phyloP scores from a whole-genome alignment of 2,888 invertebrate genomes.

The Nasonia oneida region DNA sequence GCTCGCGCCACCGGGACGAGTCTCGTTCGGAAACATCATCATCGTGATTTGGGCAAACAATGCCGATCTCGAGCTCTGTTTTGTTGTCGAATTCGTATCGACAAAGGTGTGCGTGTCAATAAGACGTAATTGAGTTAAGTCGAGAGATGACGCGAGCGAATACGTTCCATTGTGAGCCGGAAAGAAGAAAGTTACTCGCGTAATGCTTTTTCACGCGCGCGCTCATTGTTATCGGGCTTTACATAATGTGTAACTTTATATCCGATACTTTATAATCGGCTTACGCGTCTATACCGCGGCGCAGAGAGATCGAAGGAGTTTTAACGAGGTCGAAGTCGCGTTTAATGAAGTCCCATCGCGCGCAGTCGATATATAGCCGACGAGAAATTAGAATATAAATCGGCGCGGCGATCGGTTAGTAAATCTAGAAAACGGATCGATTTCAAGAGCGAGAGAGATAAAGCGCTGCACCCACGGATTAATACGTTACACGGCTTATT shows the following conservation, averaged over 20 bases:
- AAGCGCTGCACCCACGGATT: neutral
- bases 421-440: slow-evolving; percentile 22
- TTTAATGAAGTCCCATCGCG: too few relatives aligned
- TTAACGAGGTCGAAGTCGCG: too few relatives aligned
- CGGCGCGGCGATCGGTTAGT: neutral
- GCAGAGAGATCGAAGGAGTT: too few relatives aligned
- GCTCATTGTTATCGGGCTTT: neutral
- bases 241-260: neutral
- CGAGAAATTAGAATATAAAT: neutral
- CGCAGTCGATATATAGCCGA: too few relatives aligned
- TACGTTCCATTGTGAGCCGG: neutral
- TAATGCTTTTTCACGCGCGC: neutral
- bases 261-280: neutral
- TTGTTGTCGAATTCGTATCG: slow-evolving; percentile 19
- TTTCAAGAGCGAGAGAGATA: neutral
- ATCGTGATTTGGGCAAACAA: slow-evolving; percentile 33
- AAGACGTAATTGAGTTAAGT: slow-evolving; percentile 49
- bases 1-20: neutral
- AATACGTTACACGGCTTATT: slow-evolving; percentile 1
- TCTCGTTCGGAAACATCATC: slow-evolving; percentile 45
- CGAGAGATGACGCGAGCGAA: slow-evolving; percentile 6
- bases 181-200: neutral
- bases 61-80: neutral
- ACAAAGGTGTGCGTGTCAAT: slow-evolving; percentile 26
- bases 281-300: neutral